A percentile compares a stretch with the other conserved stretches of the same genome.
These are phyloP conservation scores for Drosophila melanocephala DNA, from an alignment of 2,888 invertebrate genomes.

Conservation along the genomic window DNA sequence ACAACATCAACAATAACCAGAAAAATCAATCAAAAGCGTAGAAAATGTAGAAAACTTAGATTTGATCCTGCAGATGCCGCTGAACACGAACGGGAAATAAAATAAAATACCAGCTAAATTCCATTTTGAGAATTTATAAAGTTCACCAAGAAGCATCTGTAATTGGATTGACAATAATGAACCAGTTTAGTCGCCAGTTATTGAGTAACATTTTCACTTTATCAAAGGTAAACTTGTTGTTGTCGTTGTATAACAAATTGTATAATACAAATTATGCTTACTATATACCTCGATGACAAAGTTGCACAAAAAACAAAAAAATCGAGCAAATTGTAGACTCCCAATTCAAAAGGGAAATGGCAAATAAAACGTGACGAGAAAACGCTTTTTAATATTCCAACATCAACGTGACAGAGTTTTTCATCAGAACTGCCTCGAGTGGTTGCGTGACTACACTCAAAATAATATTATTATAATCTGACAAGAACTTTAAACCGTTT, in stretches of 20 bases:
- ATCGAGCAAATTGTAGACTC: conserved; percentile 12
- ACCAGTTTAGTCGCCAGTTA: neutral
- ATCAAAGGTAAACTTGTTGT: neutral
- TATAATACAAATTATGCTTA: neutral
- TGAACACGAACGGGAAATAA: neutral
- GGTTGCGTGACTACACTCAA: neutral
- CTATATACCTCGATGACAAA: conserved; percentile 28
- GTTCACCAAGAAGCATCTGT: neutral
- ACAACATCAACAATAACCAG: conserved; percentile 1
- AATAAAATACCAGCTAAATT: neutral
- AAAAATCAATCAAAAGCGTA: conserved; percentile 26
- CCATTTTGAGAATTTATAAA: neutral
- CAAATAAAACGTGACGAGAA: conserved; percentile 20
- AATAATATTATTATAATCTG: neutral
- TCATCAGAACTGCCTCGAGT: conserved; percentile 15
- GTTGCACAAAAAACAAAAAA: conserved; percentile 14
- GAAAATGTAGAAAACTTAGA: neutral
- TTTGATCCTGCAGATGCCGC: neutral
- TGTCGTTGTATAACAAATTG: neutral
- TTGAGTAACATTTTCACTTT: neutral
- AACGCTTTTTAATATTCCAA: conserved; percentile 49
- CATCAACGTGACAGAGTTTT: conserved; percentile 55
- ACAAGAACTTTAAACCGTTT: neutral
- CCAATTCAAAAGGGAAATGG: conserved; percentile 17
- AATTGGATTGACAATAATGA: neutral